A percentile compares a stretch with the other conserved stretches of the same genome.
These are phyloP conservation scores for Halictus rubicundus DNA, from an alignment of 1,140 invertebrate species.

Conservation along the genomic window DNA sequence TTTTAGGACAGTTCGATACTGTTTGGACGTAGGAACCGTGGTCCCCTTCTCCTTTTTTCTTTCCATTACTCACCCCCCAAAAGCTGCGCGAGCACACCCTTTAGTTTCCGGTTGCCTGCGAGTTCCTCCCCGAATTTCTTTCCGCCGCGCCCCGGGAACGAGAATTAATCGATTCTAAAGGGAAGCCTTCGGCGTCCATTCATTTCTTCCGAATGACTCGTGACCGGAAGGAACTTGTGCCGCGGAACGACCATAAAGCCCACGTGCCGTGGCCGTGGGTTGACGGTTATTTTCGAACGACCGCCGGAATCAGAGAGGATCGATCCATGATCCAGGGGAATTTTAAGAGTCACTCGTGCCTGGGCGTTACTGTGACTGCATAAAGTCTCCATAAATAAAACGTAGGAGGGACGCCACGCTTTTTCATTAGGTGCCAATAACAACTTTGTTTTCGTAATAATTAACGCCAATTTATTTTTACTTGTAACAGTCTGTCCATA, in stretches of 20 bases:
- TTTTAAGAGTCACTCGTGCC: no score
- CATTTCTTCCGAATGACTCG: conserved; percentile 6
- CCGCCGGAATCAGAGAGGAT: background rate
- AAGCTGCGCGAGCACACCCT: background rate
- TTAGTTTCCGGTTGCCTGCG: background rate
- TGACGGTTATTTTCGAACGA: background rate
- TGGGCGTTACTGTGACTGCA: no score
- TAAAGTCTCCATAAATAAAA: no score
- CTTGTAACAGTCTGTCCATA: no score
- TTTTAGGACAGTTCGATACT: background rate
- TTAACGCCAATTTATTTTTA: no score
- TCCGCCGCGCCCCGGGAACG: background rate
- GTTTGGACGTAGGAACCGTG: background rate
- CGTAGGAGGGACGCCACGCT: no score
- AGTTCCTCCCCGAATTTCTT: conserved; percentile 17
- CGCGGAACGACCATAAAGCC: background rate
- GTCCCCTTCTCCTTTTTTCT: background rate
- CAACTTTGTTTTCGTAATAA: no score
- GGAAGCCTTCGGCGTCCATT: background rate
- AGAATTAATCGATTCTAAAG: conserved; percentile 27
- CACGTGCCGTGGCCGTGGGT: background rate
- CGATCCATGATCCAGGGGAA: background rate
- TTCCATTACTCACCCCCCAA: conserved; percentile 20
- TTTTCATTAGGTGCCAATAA: no score
- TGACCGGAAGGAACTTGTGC: background rate